Evolutionary conservation across 2,113 vertebrate species (phyloP), one percentile per base, ranked within the genome.

Genomic region (Gambusia affinis): DNA sequence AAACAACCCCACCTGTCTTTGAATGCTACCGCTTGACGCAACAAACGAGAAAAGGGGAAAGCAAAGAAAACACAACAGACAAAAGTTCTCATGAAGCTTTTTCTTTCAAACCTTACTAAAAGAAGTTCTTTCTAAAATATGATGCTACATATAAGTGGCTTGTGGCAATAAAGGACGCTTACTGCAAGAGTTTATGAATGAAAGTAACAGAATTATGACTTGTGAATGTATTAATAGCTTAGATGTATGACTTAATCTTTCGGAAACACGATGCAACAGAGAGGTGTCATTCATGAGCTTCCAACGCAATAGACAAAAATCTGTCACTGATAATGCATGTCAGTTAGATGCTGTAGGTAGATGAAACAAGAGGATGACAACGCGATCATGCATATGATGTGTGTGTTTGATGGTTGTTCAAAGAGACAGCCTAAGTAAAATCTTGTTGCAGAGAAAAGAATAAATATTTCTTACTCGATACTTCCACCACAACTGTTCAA

Each of bases 1-100:
- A 91, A 88, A 88, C 85, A 87, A 61, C 82, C 74, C 79, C 85
- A 60, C 81, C 83, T 80, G 54, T 66, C 73, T 87, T 79, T 85
- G 83, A 68, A 60, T 60, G 15, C 74, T 22, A 8, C 62, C 68
- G 57, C 60, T 12, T 44, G 62, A 81, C 3, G 24, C 65, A 68
- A 42, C 67, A 68, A 68, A 79, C 83, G 42, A 73, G 62, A 64
- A 71, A 74, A 75, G 68, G 22, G 19, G 0, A 64, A 64, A 65
- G 75, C 28, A 47, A 81, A 84, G 66, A 73, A 72, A 73, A 64
- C 35, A 51, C 57, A 65, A 31, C 14, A 22, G 51, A n/a, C 71
- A 28, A 65, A 73, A 29, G 42, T 76, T 67, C 17, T 60, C 67
- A 54, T 72, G 67, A 1, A 39, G 7, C 35, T 8, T 4, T 31